These are phyloP conservation scores for Dendrocopos noguchii DNA, from an alignment of 2,113 vertebrate genomes.

Conservation along the genomic window DNA sequence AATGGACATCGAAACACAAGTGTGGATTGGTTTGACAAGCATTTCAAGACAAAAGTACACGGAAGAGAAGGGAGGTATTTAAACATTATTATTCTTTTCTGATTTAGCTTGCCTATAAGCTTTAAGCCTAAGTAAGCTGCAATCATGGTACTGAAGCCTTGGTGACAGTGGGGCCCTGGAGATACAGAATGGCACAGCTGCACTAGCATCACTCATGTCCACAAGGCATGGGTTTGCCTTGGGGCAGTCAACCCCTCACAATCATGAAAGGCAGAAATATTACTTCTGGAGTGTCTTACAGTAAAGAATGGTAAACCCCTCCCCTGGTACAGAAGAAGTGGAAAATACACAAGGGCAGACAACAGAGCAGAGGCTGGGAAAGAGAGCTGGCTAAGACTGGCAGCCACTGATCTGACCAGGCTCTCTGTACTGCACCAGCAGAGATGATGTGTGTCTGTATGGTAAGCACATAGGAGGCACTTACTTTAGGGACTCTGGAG, in stretches of 20 bases:
- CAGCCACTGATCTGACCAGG: not conserved
- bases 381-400: not conserved
- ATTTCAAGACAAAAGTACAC: not conserved
- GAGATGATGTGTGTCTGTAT: not conserved
- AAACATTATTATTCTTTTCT: not conserved
- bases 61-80: not conserved
- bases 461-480: not conserved
- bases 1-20: not conserved
- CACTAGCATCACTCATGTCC: not conserved
- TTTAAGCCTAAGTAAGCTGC: not conserved
- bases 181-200: not conserved
- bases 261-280: not conserved
- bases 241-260: fast-evolving
- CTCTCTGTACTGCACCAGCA: not conserved
- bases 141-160: not conserved
- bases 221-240: not conserved
- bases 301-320: not conserved
- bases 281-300: not conserved
- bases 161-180: not conserved
- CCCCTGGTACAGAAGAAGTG: not conserved
- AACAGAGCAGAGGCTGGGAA: not conserved
- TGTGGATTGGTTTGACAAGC: not conserved
- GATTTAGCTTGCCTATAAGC: not conserved
- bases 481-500: too few species aligned
- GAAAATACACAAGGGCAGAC: not conserved